A percentile compares a stretch with the other conserved stretches of the same genome.
These are phyloP conservation scores for Tympanuchus pallidicinctus DNA, from an alignment of 2,113 vertebrate species.

Conservation along the genomic window DNA sequence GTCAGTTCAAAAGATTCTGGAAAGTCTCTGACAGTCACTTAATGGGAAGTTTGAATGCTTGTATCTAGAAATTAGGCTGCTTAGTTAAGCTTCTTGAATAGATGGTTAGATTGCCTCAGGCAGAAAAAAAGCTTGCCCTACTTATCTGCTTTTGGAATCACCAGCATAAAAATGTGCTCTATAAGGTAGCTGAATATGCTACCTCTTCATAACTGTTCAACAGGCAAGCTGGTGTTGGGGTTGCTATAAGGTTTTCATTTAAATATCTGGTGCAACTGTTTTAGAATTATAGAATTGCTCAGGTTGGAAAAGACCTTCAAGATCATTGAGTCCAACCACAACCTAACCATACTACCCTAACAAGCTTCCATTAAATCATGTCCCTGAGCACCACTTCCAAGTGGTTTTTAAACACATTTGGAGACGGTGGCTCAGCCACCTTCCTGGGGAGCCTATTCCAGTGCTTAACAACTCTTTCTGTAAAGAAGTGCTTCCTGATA, in stretches of 20 bases:
- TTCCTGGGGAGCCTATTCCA: too few species aligned
- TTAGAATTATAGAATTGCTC: too few species aligned
- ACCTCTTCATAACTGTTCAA: background rate
- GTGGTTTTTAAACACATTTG: too few species aligned
- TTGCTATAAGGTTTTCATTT: background rate
- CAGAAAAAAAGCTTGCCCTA: background rate
- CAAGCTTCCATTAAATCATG: too few species aligned
- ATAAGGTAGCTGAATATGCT: background rate
- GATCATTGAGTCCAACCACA: too few species aligned
- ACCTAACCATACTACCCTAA: too few species aligned
- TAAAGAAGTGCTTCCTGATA: too few species aligned
- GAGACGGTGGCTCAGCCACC: too few species aligned
- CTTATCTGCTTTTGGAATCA: constrained; percentile 14
- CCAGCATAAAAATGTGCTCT: background rate
- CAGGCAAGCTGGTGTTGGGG: background rate
- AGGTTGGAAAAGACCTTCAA: too few species aligned
- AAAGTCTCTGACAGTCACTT: background rate
- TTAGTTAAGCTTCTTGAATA: background rate
- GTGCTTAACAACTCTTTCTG: too few species aligned
- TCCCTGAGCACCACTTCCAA: too few species aligned
- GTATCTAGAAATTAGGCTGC: background rate
- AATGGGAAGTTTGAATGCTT: background rate
- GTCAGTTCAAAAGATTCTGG: background rate
- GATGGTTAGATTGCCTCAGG: background rate
- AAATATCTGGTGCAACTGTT: background rate